Conservation (phyloP, 1,140 invertebrate genomes). For the Metopolophium dirhodum region DNA sequence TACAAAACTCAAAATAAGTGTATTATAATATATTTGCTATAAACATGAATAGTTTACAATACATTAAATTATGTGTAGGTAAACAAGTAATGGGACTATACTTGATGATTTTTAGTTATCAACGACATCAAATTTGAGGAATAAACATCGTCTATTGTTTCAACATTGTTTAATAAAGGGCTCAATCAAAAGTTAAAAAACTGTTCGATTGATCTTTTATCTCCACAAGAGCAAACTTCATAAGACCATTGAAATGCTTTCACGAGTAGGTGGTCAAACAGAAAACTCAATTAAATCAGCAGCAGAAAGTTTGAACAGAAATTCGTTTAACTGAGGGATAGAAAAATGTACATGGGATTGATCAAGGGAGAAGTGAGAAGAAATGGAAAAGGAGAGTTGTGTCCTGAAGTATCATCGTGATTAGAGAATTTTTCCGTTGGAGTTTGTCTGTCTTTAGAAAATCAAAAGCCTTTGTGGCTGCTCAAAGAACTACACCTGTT, state of each 20-base stretch:
- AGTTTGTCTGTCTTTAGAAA: slow-evolving; percentile 55
- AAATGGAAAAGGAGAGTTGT: slow-evolving; percentile 5
- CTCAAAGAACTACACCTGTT: slow-evolving; percentile 36
- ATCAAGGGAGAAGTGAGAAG: slow-evolving; percentile 42
- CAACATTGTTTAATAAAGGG: slow-evolving; percentile 33
- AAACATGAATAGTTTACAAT: neutral
- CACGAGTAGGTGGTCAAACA: slow-evolving; percentile 49
- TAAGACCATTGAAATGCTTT: slow-evolving; percentile 44
- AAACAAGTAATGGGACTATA: neutral
- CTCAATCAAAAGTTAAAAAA: slow-evolving; percentile 51
- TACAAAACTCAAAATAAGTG: neutral
- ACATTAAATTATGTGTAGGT: neutral
- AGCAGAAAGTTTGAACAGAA: slow-evolving; percentile 47
- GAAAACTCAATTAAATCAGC: slow-evolving; percentile 55
- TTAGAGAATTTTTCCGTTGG: slow-evolving; percentile 51
- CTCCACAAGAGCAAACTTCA: slow-evolving; percentile 34
- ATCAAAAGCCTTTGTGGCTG: slow-evolving; percentile 50
- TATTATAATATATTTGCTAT: neutral
- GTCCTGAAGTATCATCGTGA: slow-evolving; percentile 51
- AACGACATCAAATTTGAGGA: neutral
- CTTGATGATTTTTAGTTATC: neutral
- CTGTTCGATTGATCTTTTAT: slow-evolving; percentile 52
- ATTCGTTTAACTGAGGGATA: slow-evolving; percentile 48
- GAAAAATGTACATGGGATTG: slow-evolving; percentile 28
- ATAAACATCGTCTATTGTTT: slow-evolving; percentile 24